Percentiles rank a stretch among this genome's conserved stretches.
These are phyloP conservation scores for Bubo blakistoni DNA, from an alignment of 2,113 vertebrate species.

Conservation along the genomic window DNA sequence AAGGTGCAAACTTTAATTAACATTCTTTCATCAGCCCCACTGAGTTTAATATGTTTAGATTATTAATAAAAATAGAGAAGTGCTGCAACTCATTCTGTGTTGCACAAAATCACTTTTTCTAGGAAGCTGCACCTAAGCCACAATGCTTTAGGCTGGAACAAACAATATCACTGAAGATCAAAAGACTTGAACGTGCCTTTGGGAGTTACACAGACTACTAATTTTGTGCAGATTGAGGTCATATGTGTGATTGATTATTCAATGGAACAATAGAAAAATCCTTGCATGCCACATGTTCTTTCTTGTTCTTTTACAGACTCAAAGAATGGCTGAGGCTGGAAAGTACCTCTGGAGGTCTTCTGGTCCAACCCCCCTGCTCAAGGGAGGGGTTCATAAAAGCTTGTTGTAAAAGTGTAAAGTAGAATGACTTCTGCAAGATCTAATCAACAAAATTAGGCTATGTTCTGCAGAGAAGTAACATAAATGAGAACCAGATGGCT, in stretches of 20 bases:
- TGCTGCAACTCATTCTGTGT: neutral
- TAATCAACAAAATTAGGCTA: neutral
- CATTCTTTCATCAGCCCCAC: neutral
- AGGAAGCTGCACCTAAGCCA: neutral
- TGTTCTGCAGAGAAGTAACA: neutral
- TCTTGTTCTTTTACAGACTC: neutral
- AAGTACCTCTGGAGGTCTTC: neutral
- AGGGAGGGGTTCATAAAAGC: neutral
- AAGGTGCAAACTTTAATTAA: neutral
- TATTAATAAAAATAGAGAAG: neutral
- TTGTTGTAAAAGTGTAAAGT: neutral
- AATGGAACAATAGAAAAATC: neutral
- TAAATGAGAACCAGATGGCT: neutral
- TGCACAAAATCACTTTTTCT: neutral
- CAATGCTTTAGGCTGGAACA: neutral
- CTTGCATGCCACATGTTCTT: neutral
- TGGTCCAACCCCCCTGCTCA: neutral
- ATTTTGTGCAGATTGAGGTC: neutral
- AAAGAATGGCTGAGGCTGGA: neutral
- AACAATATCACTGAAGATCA: neutral
- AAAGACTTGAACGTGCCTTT: neutral
- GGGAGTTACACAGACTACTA: neutral
- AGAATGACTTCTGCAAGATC: neutral
- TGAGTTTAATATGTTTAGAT: neutral
- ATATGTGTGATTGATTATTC: neutral